phyloP scores from a whole-genome alignment of 2,797 vertebrate species.

The Coregonus ussuriensis region DNA sequence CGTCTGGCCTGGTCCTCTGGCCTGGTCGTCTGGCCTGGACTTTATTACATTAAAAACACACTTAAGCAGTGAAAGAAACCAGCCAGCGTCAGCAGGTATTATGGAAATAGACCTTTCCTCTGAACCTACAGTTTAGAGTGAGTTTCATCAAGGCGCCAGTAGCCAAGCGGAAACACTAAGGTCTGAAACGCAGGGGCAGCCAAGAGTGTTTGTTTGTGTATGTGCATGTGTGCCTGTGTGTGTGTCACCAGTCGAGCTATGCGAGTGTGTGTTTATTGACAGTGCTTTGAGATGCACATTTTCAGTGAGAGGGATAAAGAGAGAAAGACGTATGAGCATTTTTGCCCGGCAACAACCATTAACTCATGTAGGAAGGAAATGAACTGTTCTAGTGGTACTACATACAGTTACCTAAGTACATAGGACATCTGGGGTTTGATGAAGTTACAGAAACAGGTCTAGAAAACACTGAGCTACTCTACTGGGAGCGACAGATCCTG shows the following conservation, averaged over 20 bases:
- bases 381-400: neutral
- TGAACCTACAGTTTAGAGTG: constrained; percentile 60
- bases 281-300: constrained; percentile 18
- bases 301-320: constrained; percentile 8
- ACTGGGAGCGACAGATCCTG: neutral
- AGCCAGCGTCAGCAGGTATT: constrained; percentile 67
- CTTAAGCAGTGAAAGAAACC: constrained; percentile 48
- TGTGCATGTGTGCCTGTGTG: too few relatives aligned
- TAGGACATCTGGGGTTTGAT: neutral
- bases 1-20: constrained; percentile 31
- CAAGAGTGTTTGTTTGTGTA: too few relatives aligned
- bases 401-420: neutral
- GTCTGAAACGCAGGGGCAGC: constrained; percentile 46
- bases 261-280: constrained; percentile 43
- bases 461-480: neutral
- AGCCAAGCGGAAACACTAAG: constrained; percentile 48
- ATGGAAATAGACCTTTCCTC: constrained; percentile 66
- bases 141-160: constrained; percentile 58
- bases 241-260: too few relatives aligned
- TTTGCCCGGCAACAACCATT: constrained; percentile 2
- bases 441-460: neutral
- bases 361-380: constrained; percentile 9
- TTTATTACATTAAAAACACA: constrained; percentile 76
- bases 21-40: constrained; percentile 34
- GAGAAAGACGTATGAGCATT: neutral